A percentile compares a stretch with the other conserved stretches of the same genome.
Conservation (phyloP, 2,797 vertebrate species). For the Bucorvus abyssinicus region DNA sequence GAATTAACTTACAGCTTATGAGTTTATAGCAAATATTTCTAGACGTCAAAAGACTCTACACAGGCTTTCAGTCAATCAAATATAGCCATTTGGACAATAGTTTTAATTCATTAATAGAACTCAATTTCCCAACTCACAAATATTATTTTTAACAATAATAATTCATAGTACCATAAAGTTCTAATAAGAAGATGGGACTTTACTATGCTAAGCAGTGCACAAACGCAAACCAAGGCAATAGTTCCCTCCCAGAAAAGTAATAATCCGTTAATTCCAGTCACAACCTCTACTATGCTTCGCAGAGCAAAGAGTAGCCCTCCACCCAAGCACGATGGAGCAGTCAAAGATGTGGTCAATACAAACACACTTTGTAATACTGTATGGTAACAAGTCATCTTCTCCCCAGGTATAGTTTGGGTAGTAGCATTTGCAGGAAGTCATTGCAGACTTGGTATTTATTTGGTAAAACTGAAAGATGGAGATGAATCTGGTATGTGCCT, state of each 20-base stretch:
- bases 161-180: neutral
- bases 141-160: neutral
- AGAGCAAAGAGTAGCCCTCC: neutral
- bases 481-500: neutral
- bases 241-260: neutral
- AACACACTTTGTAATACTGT: neutral
- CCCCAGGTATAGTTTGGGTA: neutral
- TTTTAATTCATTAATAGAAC: neutral
- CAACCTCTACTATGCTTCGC: neutral
- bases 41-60: neutral
- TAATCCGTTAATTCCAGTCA: neutral
- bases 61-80: neutral
- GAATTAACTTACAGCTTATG: neutral
- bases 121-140: neutral
- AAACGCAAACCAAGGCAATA: neutral
- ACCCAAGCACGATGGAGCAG: neutral
- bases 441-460: neutral
- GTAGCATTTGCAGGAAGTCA: neutral
- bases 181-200: neutral
- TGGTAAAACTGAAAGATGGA: neutral
- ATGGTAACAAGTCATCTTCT: neutral
- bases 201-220: neutral
- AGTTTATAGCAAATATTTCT: neutral
- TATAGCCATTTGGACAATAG: neutral
- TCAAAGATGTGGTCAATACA: neutral